phyloP scores from a whole-genome alignment of 2,888 invertebrate species.

The Sturmia bella region DNA sequence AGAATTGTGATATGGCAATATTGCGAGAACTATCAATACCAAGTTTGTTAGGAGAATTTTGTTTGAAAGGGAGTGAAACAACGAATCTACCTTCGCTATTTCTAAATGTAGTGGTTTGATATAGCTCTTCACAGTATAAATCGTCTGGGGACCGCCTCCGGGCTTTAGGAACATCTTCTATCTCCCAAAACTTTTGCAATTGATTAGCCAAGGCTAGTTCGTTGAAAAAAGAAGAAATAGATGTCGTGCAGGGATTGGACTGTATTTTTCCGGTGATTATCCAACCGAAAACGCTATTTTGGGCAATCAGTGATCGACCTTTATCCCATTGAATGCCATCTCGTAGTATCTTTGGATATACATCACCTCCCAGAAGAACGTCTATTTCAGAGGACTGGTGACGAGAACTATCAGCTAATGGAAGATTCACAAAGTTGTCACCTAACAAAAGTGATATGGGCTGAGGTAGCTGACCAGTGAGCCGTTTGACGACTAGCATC shows the following conservation, averaged over 20 bases:
- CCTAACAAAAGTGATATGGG: too few species aligned
- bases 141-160: background rate
- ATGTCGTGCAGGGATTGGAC: background rate
- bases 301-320: background rate
- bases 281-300: conserved; percentile 28
- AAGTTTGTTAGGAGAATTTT: background rate
- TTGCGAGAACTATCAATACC: too few species aligned
- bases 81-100: background rate
- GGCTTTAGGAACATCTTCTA: background rate
- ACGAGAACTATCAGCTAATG: background rate
- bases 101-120: conserved; percentile 1
- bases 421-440: background rate
- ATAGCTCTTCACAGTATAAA: conserved; percentile 13
- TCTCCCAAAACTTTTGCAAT: background rate
- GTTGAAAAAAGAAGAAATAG: background rate
- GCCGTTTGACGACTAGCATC: background rate
- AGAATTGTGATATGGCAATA: conserved; percentile 6
- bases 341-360: conserved; percentile 11
- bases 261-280: background rate
- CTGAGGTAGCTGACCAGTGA: background rate
- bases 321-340: background rate
- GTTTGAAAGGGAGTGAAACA: conserved; percentile 17
- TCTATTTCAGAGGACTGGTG: background rate
- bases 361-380: conserved; percentile 17
- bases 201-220: background rate